These are phyloP conservation scores for Cylas formicarius DNA, from an alignment of 1,140 invertebrate genomes.

Conservation along the genomic window DNA sequence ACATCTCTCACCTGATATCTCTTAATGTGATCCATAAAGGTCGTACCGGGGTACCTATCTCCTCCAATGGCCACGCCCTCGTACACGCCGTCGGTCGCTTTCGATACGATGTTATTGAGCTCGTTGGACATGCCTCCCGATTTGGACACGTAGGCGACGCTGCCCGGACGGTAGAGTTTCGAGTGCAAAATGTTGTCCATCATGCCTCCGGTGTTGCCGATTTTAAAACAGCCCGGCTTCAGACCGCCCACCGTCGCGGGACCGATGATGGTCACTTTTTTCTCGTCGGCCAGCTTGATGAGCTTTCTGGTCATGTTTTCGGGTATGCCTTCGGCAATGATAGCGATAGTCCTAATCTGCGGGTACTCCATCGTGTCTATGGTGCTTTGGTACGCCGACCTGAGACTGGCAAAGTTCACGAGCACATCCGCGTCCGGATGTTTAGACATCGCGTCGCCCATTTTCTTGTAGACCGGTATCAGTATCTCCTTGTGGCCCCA, in stretches of 20 bases:
- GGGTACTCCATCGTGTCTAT: slow-evolving; percentile 86
- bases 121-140: slow-evolving; percentile 99
- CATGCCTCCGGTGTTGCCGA: slow-evolving; percentile 97
- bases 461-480: slow-evolving; percentile 94
- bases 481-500: slow-evolving; percentile 99
- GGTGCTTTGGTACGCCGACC: slow-evolving; percentile 96
- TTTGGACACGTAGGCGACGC: slow-evolving; percentile 95
- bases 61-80: slow-evolving; percentile 99
- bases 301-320: slow-evolving; percentile 96
- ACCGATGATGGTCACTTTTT: slow-evolving; percentile 69
- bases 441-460: slow-evolving; percentile 93
- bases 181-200: slow-evolving; percentile 98
- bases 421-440: slow-evolving; percentile 92
- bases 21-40: slow-evolving; percentile 96
- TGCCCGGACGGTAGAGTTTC: slow-evolving; percentile 92
- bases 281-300: slow-evolving; percentile 77
- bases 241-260: slow-evolving; percentile 97
- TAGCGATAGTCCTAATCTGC: slow-evolving; percentile 94
- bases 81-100: slow-evolving; percentile 93
- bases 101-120: slow-evolving; percentile 96
- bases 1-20: slow-evolving; percentile 47
- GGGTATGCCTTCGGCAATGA: slow-evolving; percentile 98
- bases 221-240: slow-evolving; percentile 99
- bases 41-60: slow-evolving; percentile 93
- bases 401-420: slow-evolving; percentile 96